A percentile compares a stretch with the other conserved stretches of the same genome.
Evolutionary conservation across 2,797 vertebrate genomes (phyloP).

Genomic region (Ispidina picta): DNA sequence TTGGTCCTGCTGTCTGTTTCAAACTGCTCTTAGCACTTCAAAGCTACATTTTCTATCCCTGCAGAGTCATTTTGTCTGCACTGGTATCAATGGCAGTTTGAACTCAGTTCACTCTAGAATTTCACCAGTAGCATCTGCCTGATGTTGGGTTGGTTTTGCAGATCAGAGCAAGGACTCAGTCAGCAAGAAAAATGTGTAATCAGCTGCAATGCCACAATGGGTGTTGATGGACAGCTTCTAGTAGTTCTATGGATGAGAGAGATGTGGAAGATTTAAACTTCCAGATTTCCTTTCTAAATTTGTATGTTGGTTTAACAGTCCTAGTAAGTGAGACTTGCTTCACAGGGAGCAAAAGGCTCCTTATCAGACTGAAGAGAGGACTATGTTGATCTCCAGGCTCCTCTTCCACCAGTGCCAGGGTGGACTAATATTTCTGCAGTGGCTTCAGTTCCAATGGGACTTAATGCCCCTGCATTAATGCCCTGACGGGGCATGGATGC

Average conservation of each 20-base stretch:
- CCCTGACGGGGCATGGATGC: neutral
- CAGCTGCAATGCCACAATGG: constrained; percentile 6
- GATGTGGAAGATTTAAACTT: neutral
- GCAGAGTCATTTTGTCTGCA: neutral
- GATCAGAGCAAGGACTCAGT: constrained; percentile 6
- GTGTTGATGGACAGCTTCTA: constrained; percentile 44
- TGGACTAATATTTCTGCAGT: neutral
- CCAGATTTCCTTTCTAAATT: neutral
- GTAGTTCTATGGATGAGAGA: neutral
- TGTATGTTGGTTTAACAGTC: neutral
- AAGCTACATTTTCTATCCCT: neutral
- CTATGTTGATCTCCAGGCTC: neutral
- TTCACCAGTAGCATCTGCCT: constrained; percentile 21
- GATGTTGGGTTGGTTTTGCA: neutral
- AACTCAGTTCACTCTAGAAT: neutral
- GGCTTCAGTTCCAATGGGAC: neutral
- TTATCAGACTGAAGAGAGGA: neutral
- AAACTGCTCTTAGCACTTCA: neutral
- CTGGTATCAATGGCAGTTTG: neutral
- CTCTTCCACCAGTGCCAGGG: accelerated
- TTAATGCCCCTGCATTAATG: neutral
- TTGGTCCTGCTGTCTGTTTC: neutral
- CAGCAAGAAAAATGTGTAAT: constrained; percentile 36
- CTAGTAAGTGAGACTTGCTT: neutral
- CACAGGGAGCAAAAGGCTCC: neutral